Conservation (phyloP, 2,888 invertebrate species). For the Thumatha senex region DNA sequence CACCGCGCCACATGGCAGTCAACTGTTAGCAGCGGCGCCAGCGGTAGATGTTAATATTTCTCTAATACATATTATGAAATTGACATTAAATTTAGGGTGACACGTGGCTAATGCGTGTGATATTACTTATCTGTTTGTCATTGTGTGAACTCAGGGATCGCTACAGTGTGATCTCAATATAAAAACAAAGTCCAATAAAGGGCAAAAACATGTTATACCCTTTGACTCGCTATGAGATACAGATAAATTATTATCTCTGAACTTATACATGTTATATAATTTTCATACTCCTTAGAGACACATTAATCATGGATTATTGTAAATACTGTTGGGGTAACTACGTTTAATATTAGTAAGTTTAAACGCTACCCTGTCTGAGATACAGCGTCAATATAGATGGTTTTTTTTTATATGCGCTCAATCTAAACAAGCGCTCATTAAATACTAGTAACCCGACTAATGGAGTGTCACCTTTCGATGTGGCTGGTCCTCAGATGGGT, state of each 20-base stretch:
- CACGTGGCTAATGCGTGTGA: constrained; percentile 21
- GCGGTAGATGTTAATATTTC: constrained; percentile 26
- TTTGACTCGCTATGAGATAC: background rate
- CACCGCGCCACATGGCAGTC: no score
- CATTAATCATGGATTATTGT: background rate
- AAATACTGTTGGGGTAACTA: no score
- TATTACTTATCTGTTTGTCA: constrained; percentile 31
- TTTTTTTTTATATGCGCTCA: no score
- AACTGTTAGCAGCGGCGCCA: constrained; percentile 29
- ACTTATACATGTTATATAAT: background rate
- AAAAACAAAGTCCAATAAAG: constrained; percentile 1
- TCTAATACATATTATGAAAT: constrained; percentile 23
- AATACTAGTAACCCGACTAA: no score
- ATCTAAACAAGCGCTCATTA: no score
- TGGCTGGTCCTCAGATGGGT: no score
- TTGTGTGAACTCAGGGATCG: constrained; percentile 10
- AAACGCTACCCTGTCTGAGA: no score
- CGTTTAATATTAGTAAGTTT: no score
- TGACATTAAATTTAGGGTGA: constrained; percentile 28
- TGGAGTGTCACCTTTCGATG: no score
- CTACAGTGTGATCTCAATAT: constrained; percentile 13
- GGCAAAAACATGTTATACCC: background rate
- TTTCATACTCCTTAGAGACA: background rate
- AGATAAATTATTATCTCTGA: background rate
- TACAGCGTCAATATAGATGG: no score